phyloP scores from a whole-genome alignment of 2,113 vertebrate genomes.

The Thunnus maccoyii region DNA sequence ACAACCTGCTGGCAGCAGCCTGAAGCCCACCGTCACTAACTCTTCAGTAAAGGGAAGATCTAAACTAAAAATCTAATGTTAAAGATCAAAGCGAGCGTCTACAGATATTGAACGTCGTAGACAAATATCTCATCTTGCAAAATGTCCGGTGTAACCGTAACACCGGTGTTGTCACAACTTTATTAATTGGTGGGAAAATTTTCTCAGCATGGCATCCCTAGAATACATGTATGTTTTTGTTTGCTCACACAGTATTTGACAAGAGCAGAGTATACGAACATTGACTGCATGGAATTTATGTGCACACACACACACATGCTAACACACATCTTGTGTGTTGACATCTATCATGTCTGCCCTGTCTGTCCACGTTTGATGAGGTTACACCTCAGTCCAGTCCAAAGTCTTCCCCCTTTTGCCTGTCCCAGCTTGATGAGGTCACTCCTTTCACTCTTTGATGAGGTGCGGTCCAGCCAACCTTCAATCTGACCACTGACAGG shows the following conservation, averaged over 20 bases:
- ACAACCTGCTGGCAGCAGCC: too few species aligned
- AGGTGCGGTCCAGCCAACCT: constrained; percentile 57
- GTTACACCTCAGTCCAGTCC: constrained; percentile 59
- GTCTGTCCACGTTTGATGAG: constrained; percentile 68
- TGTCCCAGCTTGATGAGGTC: constrained; percentile 68
- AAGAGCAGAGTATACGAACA: background rate
- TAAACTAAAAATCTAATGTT: too few species aligned
- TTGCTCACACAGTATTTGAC: background rate
- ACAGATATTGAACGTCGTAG: too few species aligned
- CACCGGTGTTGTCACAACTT: too few species aligned
- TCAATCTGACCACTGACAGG: constrained; percentile 64
- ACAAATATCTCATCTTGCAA: too few species aligned
- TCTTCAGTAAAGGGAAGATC: too few species aligned
- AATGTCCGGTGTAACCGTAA: too few species aligned
- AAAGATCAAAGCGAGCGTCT: too few species aligned
- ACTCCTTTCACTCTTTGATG: constrained; percentile 59
- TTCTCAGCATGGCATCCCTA: too few species aligned
- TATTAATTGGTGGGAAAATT: too few species aligned
- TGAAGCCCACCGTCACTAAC: too few species aligned
- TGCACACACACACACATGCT: constrained; percentile 30
- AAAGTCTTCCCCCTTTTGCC: constrained; percentile 48
- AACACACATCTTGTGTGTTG: constrained; percentile 38
- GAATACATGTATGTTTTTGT: background rate
- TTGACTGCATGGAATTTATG: constrained; percentile 33
- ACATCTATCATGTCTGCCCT: constrained; percentile 61